These are phyloP conservation scores for Drosophila rellima DNA, from an alignment of 2,888 invertebrate genomes.

Conservation along the genomic window DNA sequence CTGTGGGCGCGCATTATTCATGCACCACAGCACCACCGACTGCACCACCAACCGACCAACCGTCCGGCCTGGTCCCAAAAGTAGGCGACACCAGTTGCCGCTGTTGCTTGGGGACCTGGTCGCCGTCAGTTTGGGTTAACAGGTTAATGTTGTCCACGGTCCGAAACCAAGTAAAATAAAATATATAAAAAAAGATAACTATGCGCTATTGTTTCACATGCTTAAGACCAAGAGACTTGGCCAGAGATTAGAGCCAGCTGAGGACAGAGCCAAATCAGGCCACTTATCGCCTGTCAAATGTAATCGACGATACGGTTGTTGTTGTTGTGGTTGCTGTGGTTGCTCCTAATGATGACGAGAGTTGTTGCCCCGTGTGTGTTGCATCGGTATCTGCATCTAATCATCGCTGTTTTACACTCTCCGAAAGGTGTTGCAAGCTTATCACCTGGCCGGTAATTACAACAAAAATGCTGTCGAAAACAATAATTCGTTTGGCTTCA, in stretches of 20 bases:
- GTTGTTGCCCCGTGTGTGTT: constrained; percentile 24
- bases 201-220: constrained; percentile 72
- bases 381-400: constrained; percentile 53
- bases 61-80: constrained; percentile 56
- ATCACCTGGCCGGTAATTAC: constrained; percentile 70
- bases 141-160: constrained; percentile 79
- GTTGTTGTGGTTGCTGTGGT: constrained; percentile 21
- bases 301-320: constrained; percentile 60
- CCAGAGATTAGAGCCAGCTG: constrained; percentile 13
- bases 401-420: constrained; percentile 50
- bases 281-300: constrained; percentile 77
- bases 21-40: constrained; percentile 55
- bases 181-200: constrained; percentile 33
- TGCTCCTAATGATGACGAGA: constrained; percentile 61
- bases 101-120: constrained; percentile 68
- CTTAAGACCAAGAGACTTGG: constrained; percentile 9
- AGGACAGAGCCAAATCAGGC: constrained; percentile 50
- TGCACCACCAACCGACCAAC: constrained; percentile 48
- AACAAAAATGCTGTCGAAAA: constrained; percentile 73
- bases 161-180: constrained; percentile 21
- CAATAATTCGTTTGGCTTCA: constrained; percentile 77
- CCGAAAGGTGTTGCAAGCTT: constrained; percentile 66
- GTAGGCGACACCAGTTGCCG: constrained; percentile 70
- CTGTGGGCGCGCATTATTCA: constrained; percentile 85
- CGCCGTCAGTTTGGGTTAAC: constrained; percentile 84